These are phyloP conservation scores for Sterna hirundo DNA, from an alignment of 2,113 vertebrate species.

Conservation along the genomic window DNA sequence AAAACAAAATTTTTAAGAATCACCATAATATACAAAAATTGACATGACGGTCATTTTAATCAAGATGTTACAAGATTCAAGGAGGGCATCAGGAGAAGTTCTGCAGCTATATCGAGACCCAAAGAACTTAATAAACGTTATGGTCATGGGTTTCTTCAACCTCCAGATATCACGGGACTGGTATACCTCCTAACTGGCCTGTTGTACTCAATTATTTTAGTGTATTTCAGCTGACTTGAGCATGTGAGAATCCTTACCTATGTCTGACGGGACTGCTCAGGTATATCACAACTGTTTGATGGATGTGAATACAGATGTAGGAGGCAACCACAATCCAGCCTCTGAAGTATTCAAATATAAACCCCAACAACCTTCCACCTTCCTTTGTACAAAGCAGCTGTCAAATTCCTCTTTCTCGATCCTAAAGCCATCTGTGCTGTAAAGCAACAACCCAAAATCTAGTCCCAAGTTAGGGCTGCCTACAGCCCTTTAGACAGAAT, in stretches of 20 bases:
- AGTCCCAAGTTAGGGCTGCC: not conserved
- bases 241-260: not conserved
- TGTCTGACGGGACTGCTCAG: not conserved
- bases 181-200: not conserved
- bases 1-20: not conserved
- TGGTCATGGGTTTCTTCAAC: not conserved
- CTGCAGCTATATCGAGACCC: not conserved
- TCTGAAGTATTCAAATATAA: not conserved
- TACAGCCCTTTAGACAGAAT: too few species aligned
- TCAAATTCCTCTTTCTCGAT: not conserved
- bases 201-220: not conserved
- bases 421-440: not conserved
- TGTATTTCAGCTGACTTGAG: not conserved
- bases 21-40: not conserved
- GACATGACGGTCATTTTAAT: not conserved
- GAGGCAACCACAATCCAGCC: not conserved
- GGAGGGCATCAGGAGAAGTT: not conserved
- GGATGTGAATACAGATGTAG: not conserved
- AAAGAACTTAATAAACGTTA: not conserved
- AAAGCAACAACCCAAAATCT: not conserved
- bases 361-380: not conserved
- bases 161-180: fast-evolving
- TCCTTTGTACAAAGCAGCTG: not conserved
- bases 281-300: not conserved
- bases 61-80: not conserved